These are phyloP conservation scores for Orchestia grillus DNA, from an alignment of 1,140 invertebrate genomes.

Conservation along the genomic window DNA sequence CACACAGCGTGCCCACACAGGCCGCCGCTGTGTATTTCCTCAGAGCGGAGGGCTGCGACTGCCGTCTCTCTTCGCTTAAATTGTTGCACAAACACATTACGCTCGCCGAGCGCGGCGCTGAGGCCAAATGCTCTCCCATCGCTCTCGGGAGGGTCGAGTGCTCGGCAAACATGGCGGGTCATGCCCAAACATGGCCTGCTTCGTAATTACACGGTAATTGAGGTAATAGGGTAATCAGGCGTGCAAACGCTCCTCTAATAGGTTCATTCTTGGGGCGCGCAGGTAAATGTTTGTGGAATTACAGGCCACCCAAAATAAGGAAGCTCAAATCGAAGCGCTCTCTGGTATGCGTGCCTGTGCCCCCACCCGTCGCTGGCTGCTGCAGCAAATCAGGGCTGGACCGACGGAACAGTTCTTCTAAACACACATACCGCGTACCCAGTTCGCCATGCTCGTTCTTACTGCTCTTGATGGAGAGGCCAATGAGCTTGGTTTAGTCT, in stretches of 20 bases:
- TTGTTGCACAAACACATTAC: not conserved
- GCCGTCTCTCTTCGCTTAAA: not conserved
- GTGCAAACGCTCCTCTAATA: slow-evolving; percentile 48
- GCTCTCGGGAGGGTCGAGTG: not conserved
- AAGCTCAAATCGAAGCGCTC: not conserved
- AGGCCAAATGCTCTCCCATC: slow-evolving; percentile 3
- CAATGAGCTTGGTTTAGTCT: too few relatives aligned
- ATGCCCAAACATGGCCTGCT: slow-evolving; percentile 25
- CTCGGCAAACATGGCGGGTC: not conserved
- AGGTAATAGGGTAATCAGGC: slow-evolving; percentile 49
- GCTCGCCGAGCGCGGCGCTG: not conserved
- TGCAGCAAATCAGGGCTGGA: too few relatives aligned
- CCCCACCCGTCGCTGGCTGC: too few relatives aligned
- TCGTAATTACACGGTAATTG: slow-evolving; percentile 45
- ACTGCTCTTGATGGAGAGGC: too few relatives aligned
- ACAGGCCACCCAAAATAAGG: not conserved
- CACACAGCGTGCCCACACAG: not conserved
- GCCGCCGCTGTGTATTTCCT: not conserved
- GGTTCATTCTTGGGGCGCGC: not conserved
- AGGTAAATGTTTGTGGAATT: slow-evolving; percentile 16
- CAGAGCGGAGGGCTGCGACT: not conserved
- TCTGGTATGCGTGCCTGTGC: too few relatives aligned
- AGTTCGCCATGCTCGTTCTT: too few relatives aligned
- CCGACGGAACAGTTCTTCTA: too few relatives aligned
- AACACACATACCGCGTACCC: too few relatives aligned